phyloP scores from a whole-genome alignment of 2,797 vertebrate species.

The Poliocrania exsul region DNA sequence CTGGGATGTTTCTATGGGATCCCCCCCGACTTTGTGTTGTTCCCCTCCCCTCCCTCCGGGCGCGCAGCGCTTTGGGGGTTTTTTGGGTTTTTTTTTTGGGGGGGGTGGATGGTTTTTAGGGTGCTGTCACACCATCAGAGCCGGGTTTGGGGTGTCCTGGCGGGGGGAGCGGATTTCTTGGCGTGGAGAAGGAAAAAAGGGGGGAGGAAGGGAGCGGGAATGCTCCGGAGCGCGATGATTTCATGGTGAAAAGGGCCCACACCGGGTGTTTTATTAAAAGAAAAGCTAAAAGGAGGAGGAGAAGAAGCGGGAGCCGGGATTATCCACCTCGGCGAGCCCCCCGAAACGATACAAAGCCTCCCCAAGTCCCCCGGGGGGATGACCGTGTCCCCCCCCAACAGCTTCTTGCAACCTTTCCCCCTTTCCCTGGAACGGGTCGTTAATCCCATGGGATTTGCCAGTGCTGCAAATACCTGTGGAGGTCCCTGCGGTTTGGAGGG shows the following conservation, averaged over 20 bases:
- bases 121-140: background rate
- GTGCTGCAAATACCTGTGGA: background rate
- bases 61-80: too few relatives aligned
- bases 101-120: background rate
- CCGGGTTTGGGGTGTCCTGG: background rate
- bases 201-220: background rate
- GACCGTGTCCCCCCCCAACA: background rate
- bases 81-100: background rate
- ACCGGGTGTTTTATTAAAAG: background rate
- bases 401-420: background rate
- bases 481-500: background rate
- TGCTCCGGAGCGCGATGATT: background rate
- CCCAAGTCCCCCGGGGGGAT: too few relatives aligned
- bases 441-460: background rate
- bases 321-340: background rate
- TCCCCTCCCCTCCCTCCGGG: accelerated
- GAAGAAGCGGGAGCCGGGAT: background rate
- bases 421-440: background rate
- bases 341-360: background rate
- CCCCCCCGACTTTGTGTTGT: background rate
- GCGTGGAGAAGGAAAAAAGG: background rate
- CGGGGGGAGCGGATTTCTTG: background rate
- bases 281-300: background rate
- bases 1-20: too few relatives aligned
- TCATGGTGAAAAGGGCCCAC: background rate